Evolutionary conservation across 2,797 vertebrate species (phyloP).

Genomic region (Buceros bicornis): DNA sequence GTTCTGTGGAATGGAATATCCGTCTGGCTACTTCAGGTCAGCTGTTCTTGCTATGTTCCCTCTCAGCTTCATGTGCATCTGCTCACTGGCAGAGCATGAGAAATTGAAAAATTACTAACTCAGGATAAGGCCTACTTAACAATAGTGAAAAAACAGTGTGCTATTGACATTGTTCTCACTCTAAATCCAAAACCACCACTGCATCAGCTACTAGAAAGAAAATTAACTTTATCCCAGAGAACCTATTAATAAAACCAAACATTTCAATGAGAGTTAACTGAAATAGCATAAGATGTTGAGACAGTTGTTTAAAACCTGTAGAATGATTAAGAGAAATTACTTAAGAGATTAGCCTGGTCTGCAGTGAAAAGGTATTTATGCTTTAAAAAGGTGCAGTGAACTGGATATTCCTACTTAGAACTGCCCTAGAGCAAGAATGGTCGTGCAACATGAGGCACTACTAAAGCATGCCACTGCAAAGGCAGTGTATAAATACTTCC

Average conservation of each 20-base stretch:
- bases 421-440: background rate
- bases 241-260: background rate
- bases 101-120: background rate
- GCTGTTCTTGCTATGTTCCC: background rate
- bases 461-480: background rate
- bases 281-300: background rate
- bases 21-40: background rate
- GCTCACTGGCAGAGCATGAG: background rate
- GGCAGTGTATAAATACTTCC: background rate
- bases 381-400: background rate
- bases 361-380: background rate
- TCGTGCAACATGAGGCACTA: accelerated
- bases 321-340: background rate
- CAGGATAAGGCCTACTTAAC: background rate
- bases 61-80: background rate
- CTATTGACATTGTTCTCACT: background rate
- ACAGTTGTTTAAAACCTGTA: background rate
- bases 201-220: background rate
- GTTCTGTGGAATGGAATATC: background rate
- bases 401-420: background rate
- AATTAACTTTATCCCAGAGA: background rate
- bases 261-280: background rate
- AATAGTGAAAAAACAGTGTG: background rate
- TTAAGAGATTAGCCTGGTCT: background rate
- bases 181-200: background rate